Evolutionary conservation across 2,113 vertebrate genomes (phyloP).

Genomic region (Callionymus lyra): DNA sequence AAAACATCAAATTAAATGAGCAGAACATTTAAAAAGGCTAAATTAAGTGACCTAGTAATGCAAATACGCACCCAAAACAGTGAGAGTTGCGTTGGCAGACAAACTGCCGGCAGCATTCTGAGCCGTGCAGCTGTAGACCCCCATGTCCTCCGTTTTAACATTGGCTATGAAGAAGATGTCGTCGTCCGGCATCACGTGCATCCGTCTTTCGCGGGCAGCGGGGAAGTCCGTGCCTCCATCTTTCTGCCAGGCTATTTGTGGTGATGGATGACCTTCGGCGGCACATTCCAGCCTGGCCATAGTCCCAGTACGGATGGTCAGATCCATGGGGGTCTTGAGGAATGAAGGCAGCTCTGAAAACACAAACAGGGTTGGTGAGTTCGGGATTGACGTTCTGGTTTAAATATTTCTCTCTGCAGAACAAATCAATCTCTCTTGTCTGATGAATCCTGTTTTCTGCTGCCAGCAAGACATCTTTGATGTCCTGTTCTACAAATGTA

Average conservation of each 20-base stretch:
- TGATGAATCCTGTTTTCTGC: too few species aligned
- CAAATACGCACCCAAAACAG: constrained; percentile 79
- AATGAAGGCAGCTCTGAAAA: constrained; percentile 86
- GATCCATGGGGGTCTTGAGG: constrained; percentile 96
- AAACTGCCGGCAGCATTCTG: constrained; percentile 89
- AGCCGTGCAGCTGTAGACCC: constrained; percentile 94
- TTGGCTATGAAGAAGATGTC: constrained; percentile 96
- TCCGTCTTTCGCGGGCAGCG: constrained; percentile 86
- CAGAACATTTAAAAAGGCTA: background rate
- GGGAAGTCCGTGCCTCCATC: constrained; percentile 95
- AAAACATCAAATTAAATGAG: background rate
- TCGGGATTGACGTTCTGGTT: too few species aligned
- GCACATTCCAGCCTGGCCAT: constrained; percentile 90
- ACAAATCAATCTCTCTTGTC: too few species aligned
- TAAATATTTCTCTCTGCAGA: too few species aligned
- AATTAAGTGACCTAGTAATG: background rate
- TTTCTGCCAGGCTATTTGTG: constrained; percentile 97
- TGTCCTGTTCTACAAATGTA: too few species aligned
- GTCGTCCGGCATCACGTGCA: constrained; percentile 98
- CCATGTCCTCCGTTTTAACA: constrained; percentile 88
- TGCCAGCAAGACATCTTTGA: too few species aligned
- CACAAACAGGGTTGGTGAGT: too few species aligned
- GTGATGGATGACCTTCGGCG: constrained; percentile 82
- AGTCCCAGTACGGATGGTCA: constrained; percentile 82
- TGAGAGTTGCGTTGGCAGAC: constrained; percentile 87